Percentiles rank a stretch among this genome's conserved stretches.
These are phyloP conservation scores for Aphelinus atriplicis DNA, from an alignment of 1,140 invertebrate genomes.

Conservation along the genomic window DNA sequence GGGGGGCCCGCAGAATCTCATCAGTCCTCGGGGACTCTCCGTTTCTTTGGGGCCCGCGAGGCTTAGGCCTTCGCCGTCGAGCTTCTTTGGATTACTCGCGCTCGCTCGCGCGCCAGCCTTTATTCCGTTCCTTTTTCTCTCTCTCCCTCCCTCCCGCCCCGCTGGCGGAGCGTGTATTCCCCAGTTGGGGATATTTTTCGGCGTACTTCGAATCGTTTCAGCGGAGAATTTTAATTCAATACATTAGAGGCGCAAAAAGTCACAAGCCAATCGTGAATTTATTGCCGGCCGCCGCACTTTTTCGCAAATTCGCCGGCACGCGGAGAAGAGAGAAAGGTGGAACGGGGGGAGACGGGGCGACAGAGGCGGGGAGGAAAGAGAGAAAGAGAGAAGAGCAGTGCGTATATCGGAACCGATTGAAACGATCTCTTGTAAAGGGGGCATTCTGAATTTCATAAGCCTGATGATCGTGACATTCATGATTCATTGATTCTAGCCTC, in stretches of 20 bases:
- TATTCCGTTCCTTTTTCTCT: background rate
- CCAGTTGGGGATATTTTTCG: slow-evolving; percentile 31
- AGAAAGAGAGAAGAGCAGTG: too few species aligned
- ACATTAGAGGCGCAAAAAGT: slow-evolving; percentile 35
- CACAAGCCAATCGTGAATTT: slow-evolving; percentile 23
- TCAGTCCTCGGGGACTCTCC: slow-evolving; percentile 6
- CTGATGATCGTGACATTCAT: too few species aligned
- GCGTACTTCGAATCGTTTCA: slow-evolving; percentile 25
- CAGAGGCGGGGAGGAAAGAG: too few species aligned
- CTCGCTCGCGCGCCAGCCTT: too few species aligned
- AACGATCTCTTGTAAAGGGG: too few species aligned
- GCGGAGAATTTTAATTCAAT: slow-evolving; percentile 41
- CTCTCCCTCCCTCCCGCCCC: background rate
- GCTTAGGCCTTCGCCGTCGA: too few species aligned
- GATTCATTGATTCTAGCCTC: too few species aligned
- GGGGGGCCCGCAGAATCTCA: slow-evolving; percentile 23
- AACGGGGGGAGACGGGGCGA: too few species aligned
- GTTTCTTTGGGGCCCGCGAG: too few species aligned
- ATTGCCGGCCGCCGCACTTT: slow-evolving; percentile 6
- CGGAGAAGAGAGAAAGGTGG: background rate
- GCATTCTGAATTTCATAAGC: too few species aligned
- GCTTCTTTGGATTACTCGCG: too few species aligned
- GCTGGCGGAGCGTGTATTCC: background rate
- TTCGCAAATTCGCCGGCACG: background rate
- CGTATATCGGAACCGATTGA: too few species aligned